phyloP scores from a whole-genome alignment of 2,113 vertebrate genomes.

The Datnioides undecimradiatus region DNA sequence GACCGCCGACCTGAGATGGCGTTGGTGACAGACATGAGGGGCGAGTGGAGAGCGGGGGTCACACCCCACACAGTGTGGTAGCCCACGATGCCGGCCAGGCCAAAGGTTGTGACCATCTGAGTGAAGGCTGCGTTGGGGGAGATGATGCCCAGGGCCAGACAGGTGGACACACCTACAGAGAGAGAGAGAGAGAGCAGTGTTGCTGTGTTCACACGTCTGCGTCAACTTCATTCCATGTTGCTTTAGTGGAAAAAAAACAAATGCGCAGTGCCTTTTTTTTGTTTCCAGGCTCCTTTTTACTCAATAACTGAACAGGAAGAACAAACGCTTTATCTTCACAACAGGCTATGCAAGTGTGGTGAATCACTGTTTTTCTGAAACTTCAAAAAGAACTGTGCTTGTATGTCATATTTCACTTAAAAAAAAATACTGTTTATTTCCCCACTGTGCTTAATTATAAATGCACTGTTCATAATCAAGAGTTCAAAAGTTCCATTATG shows the following conservation, averaged over 20 bases:
- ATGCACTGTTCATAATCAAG: neutral
- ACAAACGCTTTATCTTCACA: neutral
- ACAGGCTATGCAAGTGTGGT: conserved; percentile 11
- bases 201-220: neutral
- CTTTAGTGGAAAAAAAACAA: neutral
- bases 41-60: conserved; percentile 95
- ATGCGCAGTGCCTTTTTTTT: neutral
- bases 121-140: conserved; percentile 93
- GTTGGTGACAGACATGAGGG: conserved; percentile 98
- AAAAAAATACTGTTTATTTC: no score
- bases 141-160: conserved; percentile 88
- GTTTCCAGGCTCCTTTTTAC: neutral
- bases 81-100: conserved; percentile 94
- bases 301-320: neutral
- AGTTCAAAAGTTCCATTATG: conserved; percentile 5
- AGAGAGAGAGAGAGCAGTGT: conserved; percentile 11
- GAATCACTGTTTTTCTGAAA: conserved; percentile 34
- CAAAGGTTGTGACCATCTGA: conserved; percentile 97
- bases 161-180: conserved; percentile 78
- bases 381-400: conserved; percentile 6
- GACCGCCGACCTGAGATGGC: conserved; percentile 93
- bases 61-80: conserved; percentile 99
- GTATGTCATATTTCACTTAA: neutral
- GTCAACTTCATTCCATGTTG: neutral
- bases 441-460: conserved; percentile 5